Percentiles rank a stretch among this genome's conserved stretches.
phyloP scores from a whole-genome alignment of 2,888 invertebrate species.

The Xestoiulus laeticollis region DNA sequence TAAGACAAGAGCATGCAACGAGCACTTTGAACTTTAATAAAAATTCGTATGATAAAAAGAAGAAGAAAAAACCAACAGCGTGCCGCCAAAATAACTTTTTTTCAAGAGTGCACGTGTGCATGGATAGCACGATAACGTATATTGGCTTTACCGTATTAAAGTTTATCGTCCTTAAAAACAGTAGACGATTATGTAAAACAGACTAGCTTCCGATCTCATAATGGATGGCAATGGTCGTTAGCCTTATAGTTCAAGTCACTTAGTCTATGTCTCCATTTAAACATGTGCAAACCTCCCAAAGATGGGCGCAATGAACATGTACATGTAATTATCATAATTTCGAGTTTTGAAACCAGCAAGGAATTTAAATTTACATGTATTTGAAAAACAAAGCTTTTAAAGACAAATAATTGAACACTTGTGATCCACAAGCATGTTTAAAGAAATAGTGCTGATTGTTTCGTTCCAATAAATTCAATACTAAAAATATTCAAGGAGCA shows the following conservation, averaged over 20 bases:
- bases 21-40: slow-evolving; percentile 20
- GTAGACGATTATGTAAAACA: slow-evolving; percentile 19
- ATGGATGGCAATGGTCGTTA: neutral
- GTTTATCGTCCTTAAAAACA: slow-evolving; percentile 15
- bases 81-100: slow-evolving; percentile 12
- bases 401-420: too few species aligned
- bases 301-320: neutral
- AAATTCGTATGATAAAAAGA: neutral
- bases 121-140: neutral
- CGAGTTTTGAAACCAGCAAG: too few species aligned
- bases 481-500: too few species aligned
- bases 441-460: too few species aligned
- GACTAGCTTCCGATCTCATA: neutral
- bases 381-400: too few species aligned
- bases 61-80: neutral
- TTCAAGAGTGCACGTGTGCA: slow-evolving; percentile 19
- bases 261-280: neutral
- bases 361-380: too few species aligned
- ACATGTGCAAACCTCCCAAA: neutral
- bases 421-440: too few species aligned
- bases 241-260: slow-evolving; percentile 17
- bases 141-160: slow-evolving; percentile 11
- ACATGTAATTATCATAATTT: neutral
- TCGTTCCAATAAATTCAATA: too few species aligned
- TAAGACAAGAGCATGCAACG: slow-evolving; percentile 7